Conservation (phyloP, 1,140 invertebrate genomes). For the Myzus persicae region DNA sequence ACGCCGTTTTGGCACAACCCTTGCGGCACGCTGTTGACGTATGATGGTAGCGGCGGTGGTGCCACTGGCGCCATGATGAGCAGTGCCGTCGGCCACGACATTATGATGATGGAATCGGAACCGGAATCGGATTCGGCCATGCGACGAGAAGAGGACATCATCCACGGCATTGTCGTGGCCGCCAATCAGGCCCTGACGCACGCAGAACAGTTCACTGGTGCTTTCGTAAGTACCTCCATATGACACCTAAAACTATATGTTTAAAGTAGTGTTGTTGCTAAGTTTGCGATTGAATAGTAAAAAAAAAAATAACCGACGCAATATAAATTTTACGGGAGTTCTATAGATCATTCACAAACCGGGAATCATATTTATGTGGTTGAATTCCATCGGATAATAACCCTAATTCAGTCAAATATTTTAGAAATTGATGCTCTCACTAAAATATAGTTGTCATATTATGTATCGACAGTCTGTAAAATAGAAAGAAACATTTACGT, state of each 20-base stretch:
- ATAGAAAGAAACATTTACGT: too few species aligned
- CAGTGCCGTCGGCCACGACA: conserved; percentile 63
- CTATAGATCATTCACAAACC: not conserved
- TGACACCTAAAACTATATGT: not conserved
- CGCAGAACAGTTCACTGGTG: conserved; percentile 66
- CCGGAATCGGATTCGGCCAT: conserved; percentile 13
- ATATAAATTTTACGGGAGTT: not conserved
- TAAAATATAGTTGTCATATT: too few species aligned
- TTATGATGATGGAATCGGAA: conserved; percentile 45
- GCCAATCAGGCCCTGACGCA: conserved; percentile 66
- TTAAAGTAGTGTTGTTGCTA: not conserved
- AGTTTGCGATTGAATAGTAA: not conserved
- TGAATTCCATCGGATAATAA: not conserved
- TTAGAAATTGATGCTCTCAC: too few species aligned
- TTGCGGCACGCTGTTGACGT: conserved; percentile 65
- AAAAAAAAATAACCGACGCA: not conserved
- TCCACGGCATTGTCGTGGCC: conserved; percentile 66
- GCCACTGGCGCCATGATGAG: conserved; percentile 63
- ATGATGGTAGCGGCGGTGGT: conserved; percentile 63
- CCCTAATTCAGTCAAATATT: too few species aligned
- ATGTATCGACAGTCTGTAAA: too few species aligned
- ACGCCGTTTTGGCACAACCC: conserved; percentile 68
- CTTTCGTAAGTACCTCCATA: conserved; percentile 67
- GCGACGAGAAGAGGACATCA: conserved; percentile 62
- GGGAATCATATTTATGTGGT: not conserved